These are phyloP conservation scores for Leptopilina clavipes DNA, from an alignment of 1,140 invertebrate species.

Conservation along the genomic window DNA sequence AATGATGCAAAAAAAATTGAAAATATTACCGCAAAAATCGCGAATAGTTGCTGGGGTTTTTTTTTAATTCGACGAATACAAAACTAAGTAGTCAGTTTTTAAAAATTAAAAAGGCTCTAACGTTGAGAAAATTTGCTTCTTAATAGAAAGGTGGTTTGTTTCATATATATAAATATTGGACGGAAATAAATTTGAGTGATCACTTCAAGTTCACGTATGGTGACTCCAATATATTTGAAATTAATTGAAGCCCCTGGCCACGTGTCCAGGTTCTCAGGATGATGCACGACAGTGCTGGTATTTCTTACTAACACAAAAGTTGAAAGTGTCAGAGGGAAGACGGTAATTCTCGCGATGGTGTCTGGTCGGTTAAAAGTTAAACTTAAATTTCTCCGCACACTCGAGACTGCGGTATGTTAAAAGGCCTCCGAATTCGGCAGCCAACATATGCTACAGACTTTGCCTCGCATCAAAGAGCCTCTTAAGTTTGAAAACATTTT, in stretches of 20 bases:
- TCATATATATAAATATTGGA: neutral
- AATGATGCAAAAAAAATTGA: no score
- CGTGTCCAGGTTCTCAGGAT: conserved; percentile 32
- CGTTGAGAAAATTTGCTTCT: no score
- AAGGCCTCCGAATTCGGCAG: conserved; percentile 28
- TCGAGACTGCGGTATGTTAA: conserved; percentile 29
- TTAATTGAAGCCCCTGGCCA: conserved; percentile 19
- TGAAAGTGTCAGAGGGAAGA: neutral
- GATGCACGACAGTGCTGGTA: conserved; percentile 19
- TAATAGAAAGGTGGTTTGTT: no score
- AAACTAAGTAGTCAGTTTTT: no score
- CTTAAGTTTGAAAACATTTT: conserved; percentile 25
- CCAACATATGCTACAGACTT: conserved; percentile 21
- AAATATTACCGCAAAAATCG: no score
- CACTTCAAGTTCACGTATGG: neutral
- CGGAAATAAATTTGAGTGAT: conserved; percentile 19
- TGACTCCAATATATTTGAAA: conserved; percentile 25
- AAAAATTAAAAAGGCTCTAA: no score
- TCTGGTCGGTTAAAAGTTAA: conserved; percentile 34
- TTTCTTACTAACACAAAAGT: neutral
- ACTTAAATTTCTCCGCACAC: conserved; percentile 24
- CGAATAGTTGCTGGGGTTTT: no score
- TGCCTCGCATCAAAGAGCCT: conserved; percentile 20
- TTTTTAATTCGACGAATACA: no score
- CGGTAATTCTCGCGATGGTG: conserved; percentile 4